These are phyloP conservation scores for Epinephelus lanceolatus DNA, from an alignment of 2,113 vertebrate species.

Conservation along the genomic window DNA sequence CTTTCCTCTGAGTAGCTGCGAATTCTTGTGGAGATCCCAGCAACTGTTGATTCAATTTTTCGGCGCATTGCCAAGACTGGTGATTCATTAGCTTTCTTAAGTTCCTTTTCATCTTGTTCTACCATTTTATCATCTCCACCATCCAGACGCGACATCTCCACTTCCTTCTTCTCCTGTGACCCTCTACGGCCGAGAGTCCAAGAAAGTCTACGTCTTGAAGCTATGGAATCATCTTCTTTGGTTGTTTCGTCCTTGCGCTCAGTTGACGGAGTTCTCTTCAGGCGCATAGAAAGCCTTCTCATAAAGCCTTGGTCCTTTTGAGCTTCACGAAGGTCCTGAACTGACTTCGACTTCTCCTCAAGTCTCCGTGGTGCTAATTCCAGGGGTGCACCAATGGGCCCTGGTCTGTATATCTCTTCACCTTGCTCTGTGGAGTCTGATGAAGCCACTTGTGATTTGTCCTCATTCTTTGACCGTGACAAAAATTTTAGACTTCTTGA, in stretches of 20 bases:
- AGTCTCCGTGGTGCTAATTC: slow-evolving; percentile 86
- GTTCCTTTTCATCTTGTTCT: slow-evolving; percentile 73
- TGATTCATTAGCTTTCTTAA: slow-evolving; percentile 85
- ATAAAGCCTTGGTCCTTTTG: slow-evolving; percentile 92
- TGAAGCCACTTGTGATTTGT: slow-evolving; percentile 78
- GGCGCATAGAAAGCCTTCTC: slow-evolving; percentile 90
- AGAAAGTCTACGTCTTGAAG: slow-evolving; percentile 84
- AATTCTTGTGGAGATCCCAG: slow-evolving; percentile 91
- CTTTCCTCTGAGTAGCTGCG: slow-evolving; percentile 91
- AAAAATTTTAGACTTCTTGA: slow-evolving; percentile 91
- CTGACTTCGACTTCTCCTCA: slow-evolving; percentile 92
- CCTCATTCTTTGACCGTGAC: slow-evolving; percentile 90
- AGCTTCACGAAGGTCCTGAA: slow-evolving; percentile 92
- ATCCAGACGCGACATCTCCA: slow-evolving; percentile 85
- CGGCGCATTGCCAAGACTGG: slow-evolving; percentile 90
- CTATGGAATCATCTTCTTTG: slow-evolving; percentile 85
- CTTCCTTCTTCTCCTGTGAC: slow-evolving; percentile 88
- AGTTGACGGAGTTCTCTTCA: slow-evolving; percentile 88
- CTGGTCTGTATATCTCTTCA: slow-evolving; percentile 94
- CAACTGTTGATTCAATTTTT: slow-evolving; percentile 94
- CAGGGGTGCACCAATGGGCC: slow-evolving; percentile 90
- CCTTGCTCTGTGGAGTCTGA: slow-evolving; percentile 71
- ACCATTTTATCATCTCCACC: slow-evolving; percentile 61
- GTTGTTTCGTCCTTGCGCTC: slow-evolving; percentile 87
- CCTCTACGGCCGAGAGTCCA: slow-evolving; percentile 86